phyloP scores from a whole-genome alignment of 1,140 invertebrate genomes.

The Zaprionus davidi region DNA sequence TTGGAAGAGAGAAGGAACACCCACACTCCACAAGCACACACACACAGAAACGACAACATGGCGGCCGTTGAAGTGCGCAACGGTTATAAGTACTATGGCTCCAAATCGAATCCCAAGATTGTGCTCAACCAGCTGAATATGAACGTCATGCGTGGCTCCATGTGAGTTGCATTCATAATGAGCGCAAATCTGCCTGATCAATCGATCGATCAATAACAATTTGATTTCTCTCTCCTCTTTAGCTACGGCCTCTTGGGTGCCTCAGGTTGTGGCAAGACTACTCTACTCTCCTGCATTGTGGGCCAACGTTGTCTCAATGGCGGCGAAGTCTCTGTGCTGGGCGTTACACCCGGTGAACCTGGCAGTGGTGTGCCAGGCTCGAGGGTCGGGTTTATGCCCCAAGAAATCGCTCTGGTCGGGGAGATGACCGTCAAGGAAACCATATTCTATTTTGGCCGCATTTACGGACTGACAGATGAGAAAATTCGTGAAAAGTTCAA shows the following conservation, averaged over 20 bases:
- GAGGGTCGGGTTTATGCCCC: conserved; percentile 94
- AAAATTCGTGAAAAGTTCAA: conserved; percentile 88
- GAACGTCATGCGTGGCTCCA: conserved; percentile 86
- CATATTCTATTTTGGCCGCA: conserved; percentile 94
- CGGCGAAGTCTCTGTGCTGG: conserved; percentile 92
- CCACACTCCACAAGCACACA: not conserved
- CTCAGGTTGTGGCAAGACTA: conserved; percentile 94
- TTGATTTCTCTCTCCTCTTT: conserved; percentile 39
- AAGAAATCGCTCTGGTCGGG: conserved; percentile 94
- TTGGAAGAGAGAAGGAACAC: conserved; percentile 8
- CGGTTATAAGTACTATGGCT: conserved; percentile 86
- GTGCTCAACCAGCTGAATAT: conserved; percentile 86
- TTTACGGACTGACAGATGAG: conserved; percentile 90
- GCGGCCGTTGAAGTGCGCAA: conserved; percentile 86
- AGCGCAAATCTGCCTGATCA: not conserved
- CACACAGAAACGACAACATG: conserved; percentile 44
- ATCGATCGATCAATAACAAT: conserved; percentile 11
- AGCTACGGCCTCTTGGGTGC: conserved; percentile 95
- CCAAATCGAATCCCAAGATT: conserved; percentile 85
- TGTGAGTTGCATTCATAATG: conserved; percentile 85
- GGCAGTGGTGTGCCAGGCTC: conserved; percentile 91
- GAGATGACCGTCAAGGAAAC: conserved; percentile 95
- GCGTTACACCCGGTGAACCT: conserved; percentile 89
- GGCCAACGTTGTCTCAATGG: conserved; percentile 90
- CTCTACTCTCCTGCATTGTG: conserved; percentile 93